Evolutionary conservation across 2,797 vertebrate species (phyloP).

Genomic region (Pogoniulus pusillus): DNA sequence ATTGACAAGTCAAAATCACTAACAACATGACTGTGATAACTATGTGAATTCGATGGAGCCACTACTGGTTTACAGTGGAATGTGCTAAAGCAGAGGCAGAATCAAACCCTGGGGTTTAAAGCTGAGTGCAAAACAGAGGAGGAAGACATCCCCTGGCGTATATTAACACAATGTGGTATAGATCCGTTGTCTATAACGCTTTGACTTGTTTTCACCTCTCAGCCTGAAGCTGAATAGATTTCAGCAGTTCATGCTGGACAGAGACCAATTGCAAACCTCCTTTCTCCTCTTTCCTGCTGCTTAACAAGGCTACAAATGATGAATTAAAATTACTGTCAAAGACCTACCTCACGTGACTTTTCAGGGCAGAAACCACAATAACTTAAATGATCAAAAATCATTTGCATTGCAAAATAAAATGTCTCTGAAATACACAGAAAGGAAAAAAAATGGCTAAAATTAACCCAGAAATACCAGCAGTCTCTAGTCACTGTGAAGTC

Average conservation of each 20-base stretch:
- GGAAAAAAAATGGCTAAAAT: not conserved
- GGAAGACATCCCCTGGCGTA: not conserved
- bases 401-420: not conserved
- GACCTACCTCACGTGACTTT: not conserved
- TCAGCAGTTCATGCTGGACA: constrained; percentile 7
- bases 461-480: not conserved
- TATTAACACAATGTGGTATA: not conserved
- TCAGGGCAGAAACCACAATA: not conserved
- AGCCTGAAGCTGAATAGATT: constrained; percentile 40
- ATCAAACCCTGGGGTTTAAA: not conserved
- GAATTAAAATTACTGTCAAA: constrained; percentile 29
- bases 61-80: not conserved
- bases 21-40: not conserved
- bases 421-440: not conserved
- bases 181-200: not conserved
- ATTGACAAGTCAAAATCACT: not conserved
- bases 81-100: not conserved
- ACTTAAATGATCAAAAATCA: not conserved
- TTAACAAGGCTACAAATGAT: constrained; percentile 34
- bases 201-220: not conserved
- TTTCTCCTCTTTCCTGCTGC: not conserved
- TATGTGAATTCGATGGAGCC: not conserved
- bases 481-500: not conserved
- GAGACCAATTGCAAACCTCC: constrained; percentile 19
- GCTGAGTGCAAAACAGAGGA: not conserved